These are phyloP conservation scores for Emydocephalus ijimae DNA, from an alignment of 2,113 vertebrate genomes.

Conservation along the genomic window DNA sequence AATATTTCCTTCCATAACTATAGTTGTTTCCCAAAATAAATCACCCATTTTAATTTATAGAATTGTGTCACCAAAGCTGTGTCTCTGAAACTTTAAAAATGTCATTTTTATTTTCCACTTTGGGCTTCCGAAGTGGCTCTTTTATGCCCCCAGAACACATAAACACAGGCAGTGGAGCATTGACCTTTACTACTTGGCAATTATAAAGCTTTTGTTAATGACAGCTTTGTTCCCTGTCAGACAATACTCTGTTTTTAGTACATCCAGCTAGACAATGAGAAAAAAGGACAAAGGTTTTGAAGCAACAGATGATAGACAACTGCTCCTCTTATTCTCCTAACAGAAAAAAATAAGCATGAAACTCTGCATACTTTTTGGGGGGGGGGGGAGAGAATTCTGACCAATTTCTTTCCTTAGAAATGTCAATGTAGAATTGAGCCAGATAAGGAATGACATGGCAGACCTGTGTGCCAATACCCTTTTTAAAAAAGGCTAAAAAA, in stretches of 20 bases:
- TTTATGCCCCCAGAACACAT: slow-evolving; percentile 45
- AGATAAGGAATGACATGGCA: background rate
- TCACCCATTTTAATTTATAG: background rate
- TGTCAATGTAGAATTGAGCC: background rate
- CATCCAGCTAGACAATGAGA: background rate
- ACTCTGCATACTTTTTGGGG: background rate
- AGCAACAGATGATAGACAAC: background rate
- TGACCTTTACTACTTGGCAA: slow-evolving; percentile 54
- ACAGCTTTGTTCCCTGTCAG: background rate
- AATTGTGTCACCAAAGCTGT: background rate
- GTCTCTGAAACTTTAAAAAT: accelerated
- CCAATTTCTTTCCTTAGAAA: background rate
- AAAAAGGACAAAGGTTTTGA: slow-evolving; percentile 5
- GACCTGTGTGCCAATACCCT: background rate
- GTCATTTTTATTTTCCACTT: background rate
- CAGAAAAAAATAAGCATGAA: background rate
- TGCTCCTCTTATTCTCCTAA: background rate
- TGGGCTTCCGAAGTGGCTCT: background rate
- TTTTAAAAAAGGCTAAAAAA: background rate
- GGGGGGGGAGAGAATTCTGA: background rate
- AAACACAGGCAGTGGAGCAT: slow-evolving; percentile 50
- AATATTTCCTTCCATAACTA: background rate
- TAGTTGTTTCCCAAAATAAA: background rate
- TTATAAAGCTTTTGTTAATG: background rate
- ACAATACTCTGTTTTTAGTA: accelerated